Evolutionary conservation across 2,888 invertebrate genomes (phyloP), one percentile per base, ranked within the genome.

Genomic region (Julus scanicus): DNA sequence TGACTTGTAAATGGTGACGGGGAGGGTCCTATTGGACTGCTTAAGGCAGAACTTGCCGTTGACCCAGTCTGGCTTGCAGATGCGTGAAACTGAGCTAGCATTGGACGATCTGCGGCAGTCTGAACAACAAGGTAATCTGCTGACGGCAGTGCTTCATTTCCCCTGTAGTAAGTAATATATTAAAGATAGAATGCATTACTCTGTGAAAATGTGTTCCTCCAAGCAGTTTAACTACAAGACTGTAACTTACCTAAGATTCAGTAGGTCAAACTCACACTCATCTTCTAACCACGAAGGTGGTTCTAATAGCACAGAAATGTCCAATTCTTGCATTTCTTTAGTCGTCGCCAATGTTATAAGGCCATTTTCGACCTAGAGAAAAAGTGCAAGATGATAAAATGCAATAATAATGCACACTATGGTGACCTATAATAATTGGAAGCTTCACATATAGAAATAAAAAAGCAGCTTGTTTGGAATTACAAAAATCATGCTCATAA

Each of bases 261-360:
- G 94, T 90, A 99, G 96, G 93, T 99, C 99, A 91, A 98, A 95
- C 93, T 99, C 99, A 92, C 98, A 98, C 93, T 99, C 98, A 93
- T 99, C 98, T 93, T 98, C 97, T 89, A 98, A 94, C 98, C 99
- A 99, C 90, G 95, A 95, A 9, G 97, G 96, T 88, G 97, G 95
- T 91, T 97, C 96, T n/a, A 96, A 93, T 48, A 99, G 93, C 86
- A 97, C 93, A 0, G 97, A 96, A 90, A 99, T 98, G 93, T 99
- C 99, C 95, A 99, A 96, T 93, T 99, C 99, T 92, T 99, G 98
- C 15, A 99, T 95, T 93, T 99, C 99, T 88, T 98, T 95, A 0
- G 98, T 97, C 85, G 99, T 99, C 8, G 99, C 97, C 90, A 99
- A 94, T 0, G 98, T 97, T 90, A 99, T 94, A 90, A 96, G 93